These are phyloP conservation scores for Glaucomys volans DNA, from an alignment of 2,113 vertebrate genomes.

Conservation along the genomic window DNA sequence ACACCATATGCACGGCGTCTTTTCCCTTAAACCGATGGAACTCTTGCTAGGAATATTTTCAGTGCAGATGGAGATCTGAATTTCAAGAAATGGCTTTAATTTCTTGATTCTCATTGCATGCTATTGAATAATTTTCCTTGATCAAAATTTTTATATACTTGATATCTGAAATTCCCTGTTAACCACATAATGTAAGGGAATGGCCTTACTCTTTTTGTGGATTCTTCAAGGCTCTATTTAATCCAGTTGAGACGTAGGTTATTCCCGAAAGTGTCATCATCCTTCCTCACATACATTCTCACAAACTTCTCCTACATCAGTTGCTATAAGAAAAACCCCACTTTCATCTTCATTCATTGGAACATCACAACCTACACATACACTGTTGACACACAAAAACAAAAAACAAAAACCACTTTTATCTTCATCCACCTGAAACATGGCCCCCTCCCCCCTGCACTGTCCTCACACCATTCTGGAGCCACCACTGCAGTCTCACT, in stretches of 20 bases:
- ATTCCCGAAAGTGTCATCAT: background rate
- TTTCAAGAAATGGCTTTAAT: background rate
- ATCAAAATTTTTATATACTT: background rate
- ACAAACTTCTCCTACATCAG: background rate
- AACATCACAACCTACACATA: fast-evolving
- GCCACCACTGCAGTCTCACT: background rate
- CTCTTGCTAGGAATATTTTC: background rate
- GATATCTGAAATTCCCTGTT: background rate
- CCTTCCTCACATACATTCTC: background rate
- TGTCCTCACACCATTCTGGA: fast-evolving
- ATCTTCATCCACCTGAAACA: background rate
- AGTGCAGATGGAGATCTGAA: background rate
- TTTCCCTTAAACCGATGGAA: background rate
- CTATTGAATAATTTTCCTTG: background rate
- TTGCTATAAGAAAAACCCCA: background rate
- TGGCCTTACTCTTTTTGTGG: background rate
- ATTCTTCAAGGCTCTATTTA: background rate
- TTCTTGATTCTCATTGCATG: background rate
- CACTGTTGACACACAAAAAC: fast-evolving
- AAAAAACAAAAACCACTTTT: no score
- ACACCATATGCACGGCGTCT: fast-evolving
- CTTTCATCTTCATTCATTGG: background rate
- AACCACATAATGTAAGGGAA: background rate
- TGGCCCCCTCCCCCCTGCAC: fast-evolving
- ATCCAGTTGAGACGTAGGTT: background rate